These are phyloP conservation scores for Hippopotamus amphibius DNA, from an alignment of 2,113 vertebrate genomes.

Conservation along the genomic window DNA sequence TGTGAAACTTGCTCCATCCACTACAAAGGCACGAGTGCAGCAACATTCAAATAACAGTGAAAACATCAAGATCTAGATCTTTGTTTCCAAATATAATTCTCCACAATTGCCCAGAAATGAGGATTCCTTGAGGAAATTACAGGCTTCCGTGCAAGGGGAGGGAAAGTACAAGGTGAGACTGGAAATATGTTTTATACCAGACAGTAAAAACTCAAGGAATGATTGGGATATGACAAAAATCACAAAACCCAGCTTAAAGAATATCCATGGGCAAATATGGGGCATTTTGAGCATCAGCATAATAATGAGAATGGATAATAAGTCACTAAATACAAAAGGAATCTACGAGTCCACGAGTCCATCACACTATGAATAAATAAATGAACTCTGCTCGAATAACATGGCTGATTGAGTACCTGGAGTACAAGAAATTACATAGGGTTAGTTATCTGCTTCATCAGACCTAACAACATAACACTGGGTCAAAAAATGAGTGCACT, in stretches of 20 bases:
- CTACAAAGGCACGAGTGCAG: not conserved
- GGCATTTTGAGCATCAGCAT: not conserved
- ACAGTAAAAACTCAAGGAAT: conserved; percentile 14
- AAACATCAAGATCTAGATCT: not conserved
- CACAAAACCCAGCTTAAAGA: not conserved
- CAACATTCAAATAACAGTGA: not conserved
- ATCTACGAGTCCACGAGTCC: not conserved
- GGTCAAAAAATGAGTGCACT: not conserved
- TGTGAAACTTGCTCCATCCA: not conserved
- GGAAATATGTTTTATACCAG: not conserved
- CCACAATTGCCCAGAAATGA: not conserved
- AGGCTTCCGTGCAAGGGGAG: not conserved
- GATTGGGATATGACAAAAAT: not conserved
- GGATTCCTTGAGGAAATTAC: not conserved
- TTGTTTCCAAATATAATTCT: not conserved
- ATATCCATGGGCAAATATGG: not conserved
- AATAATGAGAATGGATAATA: not conserved
- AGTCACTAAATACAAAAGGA: not conserved
- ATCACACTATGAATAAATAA: not conserved
- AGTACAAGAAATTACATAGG: not conserved
- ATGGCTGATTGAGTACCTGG: not conserved
- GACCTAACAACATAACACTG: not conserved
- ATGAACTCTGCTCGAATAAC: not conserved
- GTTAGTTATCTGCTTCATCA: not conserved
- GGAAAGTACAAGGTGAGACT: not conserved